These are phyloP conservation scores for Alces alces DNA, from an alignment of 2,113 vertebrate species.

Conservation along the genomic window DNA sequence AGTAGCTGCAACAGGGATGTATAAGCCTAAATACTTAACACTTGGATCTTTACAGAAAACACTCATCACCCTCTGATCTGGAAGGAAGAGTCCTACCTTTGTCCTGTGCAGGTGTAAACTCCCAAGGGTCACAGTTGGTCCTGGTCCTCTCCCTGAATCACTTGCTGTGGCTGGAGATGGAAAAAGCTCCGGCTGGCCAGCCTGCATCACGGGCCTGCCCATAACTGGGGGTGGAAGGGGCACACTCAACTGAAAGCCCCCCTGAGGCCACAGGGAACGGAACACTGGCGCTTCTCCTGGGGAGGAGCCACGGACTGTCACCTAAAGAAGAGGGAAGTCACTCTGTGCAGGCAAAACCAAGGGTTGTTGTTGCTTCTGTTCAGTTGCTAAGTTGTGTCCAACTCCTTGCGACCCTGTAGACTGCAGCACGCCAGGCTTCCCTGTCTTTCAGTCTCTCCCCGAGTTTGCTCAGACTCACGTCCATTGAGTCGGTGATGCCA, in stretches of 20 bases:
- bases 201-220: background rate
- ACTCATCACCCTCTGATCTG: background rate
- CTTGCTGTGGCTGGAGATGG: background rate
- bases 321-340: background rate
- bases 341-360: background rate
- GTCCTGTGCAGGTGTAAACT: background rate
- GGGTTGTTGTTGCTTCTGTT: background rate
- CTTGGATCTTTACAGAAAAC: background rate
- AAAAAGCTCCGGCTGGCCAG: background rate
- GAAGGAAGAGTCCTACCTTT: background rate
- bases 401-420: accelerated
- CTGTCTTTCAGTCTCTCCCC: background rate
- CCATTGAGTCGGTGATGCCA: background rate
- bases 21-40: background rate
- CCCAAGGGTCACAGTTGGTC: background rate
- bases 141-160: background rate
- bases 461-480: background rate
- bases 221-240: background rate
- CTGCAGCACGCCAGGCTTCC: background rate
- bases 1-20: background rate
- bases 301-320: background rate
- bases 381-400: background rate
- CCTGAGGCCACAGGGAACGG: background rate
- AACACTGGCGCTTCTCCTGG: accelerated
- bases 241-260: background rate